Percentiles rank a stretch among this genome's conserved stretches.
These are phyloP conservation scores for Hoplostethus atlanticus DNA, from an alignment of 2,797 vertebrate species.

Conservation along the genomic window DNA sequence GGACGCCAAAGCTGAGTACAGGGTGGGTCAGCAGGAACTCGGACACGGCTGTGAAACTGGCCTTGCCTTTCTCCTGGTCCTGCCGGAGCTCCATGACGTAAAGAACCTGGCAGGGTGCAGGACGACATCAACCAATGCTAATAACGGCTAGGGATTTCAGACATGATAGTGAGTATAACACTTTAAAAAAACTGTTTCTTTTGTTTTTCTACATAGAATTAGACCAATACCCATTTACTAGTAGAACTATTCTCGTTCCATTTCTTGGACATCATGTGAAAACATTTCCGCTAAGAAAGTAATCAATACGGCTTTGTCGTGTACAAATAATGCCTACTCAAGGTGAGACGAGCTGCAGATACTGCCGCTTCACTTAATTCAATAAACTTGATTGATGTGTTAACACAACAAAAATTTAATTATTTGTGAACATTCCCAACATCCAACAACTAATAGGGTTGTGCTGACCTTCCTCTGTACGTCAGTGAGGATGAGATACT, in stretches of 20 bases:
- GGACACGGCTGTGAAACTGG: slow-evolving; percentile 95
- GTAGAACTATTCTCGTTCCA: too few relatives aligned
- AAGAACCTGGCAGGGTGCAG: slow-evolving; percentile 87
- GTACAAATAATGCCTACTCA: not conserved
- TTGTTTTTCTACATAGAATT: too few relatives aligned
- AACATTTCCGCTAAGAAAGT: too few relatives aligned
- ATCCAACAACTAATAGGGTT: not conserved
- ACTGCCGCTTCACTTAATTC: not conserved
- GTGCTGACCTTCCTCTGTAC: slow-evolving; percentile 94
- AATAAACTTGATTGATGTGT: not conserved
- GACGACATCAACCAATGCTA: not conserved
- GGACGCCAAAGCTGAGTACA: slow-evolving; percentile 96
- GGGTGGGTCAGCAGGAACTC: slow-evolving; percentile 98
- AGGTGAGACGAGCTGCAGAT: not conserved
- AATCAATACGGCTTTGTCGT: too few relatives aligned
- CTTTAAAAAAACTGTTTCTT: too few relatives aligned
- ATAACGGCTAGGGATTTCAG: too few relatives aligned
- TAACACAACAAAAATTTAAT: not conserved
- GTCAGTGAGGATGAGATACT: slow-evolving; percentile 95
- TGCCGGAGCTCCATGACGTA: slow-evolving; percentile 98
- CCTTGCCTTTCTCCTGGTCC: slow-evolving; percentile 94
- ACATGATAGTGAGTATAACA: too few relatives aligned
- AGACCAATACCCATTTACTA: too few relatives aligned
- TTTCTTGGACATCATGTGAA: too few relatives aligned
- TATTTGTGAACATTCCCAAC: not conserved